phyloP scores from a whole-genome alignment of 2,113 vertebrate species.

The Brachionichthys hirsutus region DNA sequence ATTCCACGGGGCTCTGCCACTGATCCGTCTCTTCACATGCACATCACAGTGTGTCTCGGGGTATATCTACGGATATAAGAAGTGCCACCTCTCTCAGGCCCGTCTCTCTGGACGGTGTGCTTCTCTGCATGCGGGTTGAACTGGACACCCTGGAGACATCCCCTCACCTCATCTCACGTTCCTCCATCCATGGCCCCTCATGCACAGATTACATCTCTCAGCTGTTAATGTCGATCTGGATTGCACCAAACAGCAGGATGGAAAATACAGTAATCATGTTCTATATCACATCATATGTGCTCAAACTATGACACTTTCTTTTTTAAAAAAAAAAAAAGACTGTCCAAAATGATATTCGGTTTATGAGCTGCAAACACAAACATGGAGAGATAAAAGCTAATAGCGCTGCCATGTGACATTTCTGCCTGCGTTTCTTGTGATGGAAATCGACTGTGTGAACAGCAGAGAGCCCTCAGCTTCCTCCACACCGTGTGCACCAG shows the following conservation, averaged over 20 bases:
- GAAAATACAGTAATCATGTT: conserved; percentile 22
- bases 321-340: not conserved
- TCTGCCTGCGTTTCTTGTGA: conserved; percentile 3
- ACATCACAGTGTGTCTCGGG: too few species aligned
- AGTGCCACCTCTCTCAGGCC: not conserved
- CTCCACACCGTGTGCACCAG: conserved; percentile 47
- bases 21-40: too few species aligned
- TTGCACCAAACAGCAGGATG: conserved; percentile 12
- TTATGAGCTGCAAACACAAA: conserved; percentile 13
- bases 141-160: conserved; percentile 32
- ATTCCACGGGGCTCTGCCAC: not conserved
- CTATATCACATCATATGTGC: conserved; percentile 1
- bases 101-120: not conserved
- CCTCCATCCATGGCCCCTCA: conserved; percentile 52
- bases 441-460: conserved; percentile 25
- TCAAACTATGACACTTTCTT: not conserved
- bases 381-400: not conserved
- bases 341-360: not conserved
- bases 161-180: conserved; percentile 57
- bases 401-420: not conserved
- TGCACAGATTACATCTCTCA: conserved; percentile 51
- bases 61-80: too few species aligned
- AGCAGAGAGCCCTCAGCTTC: conserved; percentile 33
- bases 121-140: conserved; percentile 31
- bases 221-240: conserved; percentile 26